Evolutionary conservation across 2,113 vertebrate species (phyloP), one percentile per base, ranked within the genome.

Genomic region (Thalassarche chlororhynchos): DNA sequence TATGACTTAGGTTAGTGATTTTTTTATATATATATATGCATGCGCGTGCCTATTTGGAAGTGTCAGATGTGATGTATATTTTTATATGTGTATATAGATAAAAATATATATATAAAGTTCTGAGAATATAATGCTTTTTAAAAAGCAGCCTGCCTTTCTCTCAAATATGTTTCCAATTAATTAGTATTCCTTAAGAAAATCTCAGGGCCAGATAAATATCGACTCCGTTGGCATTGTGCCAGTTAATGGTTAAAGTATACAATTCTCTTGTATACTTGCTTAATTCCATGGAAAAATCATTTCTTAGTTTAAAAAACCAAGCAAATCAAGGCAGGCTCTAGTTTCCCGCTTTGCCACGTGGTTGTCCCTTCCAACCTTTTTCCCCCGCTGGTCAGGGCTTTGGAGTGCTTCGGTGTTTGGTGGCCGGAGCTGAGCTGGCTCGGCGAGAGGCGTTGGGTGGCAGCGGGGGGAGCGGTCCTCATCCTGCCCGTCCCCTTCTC

Each of bases 141-240:
- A 62, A 92, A 89, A 61, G 14, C 55, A 60, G 20, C 31, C 57
- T 79, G 14, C 34, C 36, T 69, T 61, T 65, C 14, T 76, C 40
- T 65, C 40, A 68, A 87, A 66, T 38, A 38, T 2, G 4, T 75
- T 93, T 90, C 68, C 21, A 71, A 9, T 77, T 58, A 79, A 87
- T 91, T 94, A 80, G n/a, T 90, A 70, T 75, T 89, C 68, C 88
- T 71, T 40, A 42, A n/a, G 79, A 93, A 89, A 89, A 84, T 82
- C 83, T 75, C 3, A 2, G 18, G 49, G 65, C 38, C 47, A 32
- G 72, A 47, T 51, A 70, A 86, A 49, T 74, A 54, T 17, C 2
- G 0, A 10, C 61, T 52, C 68, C 0, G 1, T 54, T 95, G 95
- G 54, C 64, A 9, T 17, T 4, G 4, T 87, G 83, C 83, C 84